Evolutionary conservation across 2,113 vertebrate species (phyloP), one percentile per base, ranked within the genome.

Genomic region (western clawed frog (Xenopus tropicalis)): DNA sequence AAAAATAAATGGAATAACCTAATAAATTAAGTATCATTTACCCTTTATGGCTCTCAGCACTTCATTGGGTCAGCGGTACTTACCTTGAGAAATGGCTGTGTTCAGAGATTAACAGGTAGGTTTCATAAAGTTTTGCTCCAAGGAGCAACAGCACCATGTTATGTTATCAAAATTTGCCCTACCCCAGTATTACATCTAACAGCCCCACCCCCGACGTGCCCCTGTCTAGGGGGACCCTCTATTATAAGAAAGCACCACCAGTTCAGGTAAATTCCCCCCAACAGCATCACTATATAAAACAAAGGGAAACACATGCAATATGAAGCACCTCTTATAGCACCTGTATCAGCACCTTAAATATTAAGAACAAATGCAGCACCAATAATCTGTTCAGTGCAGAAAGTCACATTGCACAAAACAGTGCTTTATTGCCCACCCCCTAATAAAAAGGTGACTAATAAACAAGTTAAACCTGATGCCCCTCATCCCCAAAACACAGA

Each of bases 281-380:
- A 46, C 20, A 65, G 61, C 61, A 42, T 54, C 37, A 61, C 22
- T 17, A 74, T 74, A 74, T n/a, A 74, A 74, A 74, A 61, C n/a
- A 20, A 61, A 14, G 14, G 46, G 1, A 48, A n/a, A 48, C 11
- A 12, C 72, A 74, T 74, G 72, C 72, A 74, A 42, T 61, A 61
- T 74, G 61, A 56, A 74, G 72, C 72, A 74, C 72, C 72, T 74
- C 43, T 44, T 61, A 61, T 74, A 74, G 72, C 72, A 74, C 72
- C 72, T 68, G 72, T 43, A 37, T 74, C 61, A 74, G 72, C 72
- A 74, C 72, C 72, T 61, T 74, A 62, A 61, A 52, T 51, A 61
- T 46, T 52, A 68, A 74, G 11, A n/a, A 68, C 16, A 44, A 74
- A 74, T 37, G 65, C 64, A 74, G 72, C 72, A 74, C 72, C 72